These are phyloP conservation scores for Seira ritae DNA, from an alignment of 2,888 invertebrate species.

Conservation along the genomic window DNA sequence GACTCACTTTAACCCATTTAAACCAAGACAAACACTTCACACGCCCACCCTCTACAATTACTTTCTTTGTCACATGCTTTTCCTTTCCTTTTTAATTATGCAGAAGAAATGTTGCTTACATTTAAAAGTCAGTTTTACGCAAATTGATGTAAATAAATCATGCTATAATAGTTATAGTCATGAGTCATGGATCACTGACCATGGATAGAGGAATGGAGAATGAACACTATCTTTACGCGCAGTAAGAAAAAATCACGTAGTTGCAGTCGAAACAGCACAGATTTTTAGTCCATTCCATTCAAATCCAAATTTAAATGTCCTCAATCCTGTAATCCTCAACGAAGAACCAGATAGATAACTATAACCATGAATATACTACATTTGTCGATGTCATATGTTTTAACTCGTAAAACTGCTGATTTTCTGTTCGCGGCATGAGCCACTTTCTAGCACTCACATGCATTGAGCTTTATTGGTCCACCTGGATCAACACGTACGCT, in stretches of 20 bases:
- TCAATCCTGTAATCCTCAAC: too few relatives aligned
- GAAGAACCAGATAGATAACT: too few relatives aligned
- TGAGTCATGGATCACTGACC: not conserved
- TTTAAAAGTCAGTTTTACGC: not conserved
- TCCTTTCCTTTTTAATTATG: not conserved
- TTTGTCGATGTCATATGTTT: constrained; percentile 28
- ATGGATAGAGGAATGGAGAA: too few relatives aligned
- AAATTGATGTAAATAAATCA: not conserved
- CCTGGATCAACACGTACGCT: not conserved
- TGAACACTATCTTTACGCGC: too few relatives aligned
- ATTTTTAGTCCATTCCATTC: too few relatives aligned
- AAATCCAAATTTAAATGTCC: too few relatives aligned
- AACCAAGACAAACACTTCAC: too few relatives aligned
- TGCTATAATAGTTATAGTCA: not conserved
- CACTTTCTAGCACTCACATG: constrained; percentile 32
- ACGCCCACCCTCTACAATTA: too few relatives aligned
- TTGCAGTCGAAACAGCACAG: too few relatives aligned
- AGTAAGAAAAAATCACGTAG: too few relatives aligned
- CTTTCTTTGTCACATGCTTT: too few relatives aligned
- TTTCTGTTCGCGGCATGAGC: constrained; percentile 27
- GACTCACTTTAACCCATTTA: not conserved
- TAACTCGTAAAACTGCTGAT: constrained; percentile 46
- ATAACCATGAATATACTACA: not conserved
- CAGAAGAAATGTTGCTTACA: not conserved
- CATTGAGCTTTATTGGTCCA: constrained; percentile 28